Base-by-base conservation (phyloP, 1,140 invertebrate genomes). In the Cotesia glomerata region DNA sequence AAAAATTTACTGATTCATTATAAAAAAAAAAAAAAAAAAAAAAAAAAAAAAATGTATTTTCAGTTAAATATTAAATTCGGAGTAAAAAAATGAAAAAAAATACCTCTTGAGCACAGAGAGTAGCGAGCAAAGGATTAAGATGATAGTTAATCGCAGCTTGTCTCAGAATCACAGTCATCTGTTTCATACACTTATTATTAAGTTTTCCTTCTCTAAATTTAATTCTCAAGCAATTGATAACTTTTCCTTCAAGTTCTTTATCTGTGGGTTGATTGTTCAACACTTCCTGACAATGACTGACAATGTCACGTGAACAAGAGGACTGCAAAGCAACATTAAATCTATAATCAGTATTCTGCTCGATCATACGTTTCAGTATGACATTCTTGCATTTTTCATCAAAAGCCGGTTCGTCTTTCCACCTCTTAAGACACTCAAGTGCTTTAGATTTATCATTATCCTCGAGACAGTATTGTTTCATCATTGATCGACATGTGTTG, bases 321-420 rank as follows among this genome's bases (percentile, higher is more conserved):
- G 91, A 91, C 82, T 95, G 93, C 35, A 99, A 88, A 5, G 91
- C 89, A 13, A 95, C 94, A 88, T 99, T 98, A 61, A 99, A 92
- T 76, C 97, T 90, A 79, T 95, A 95, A 87, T 99, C 97, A 58
- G 92, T 90, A 83, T 95, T 96, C 87, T 97, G 95, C 84, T 97
- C 95, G 69, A 96, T 93, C 91, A 98, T 94, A 81, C 98, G 89
- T 83, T 93, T 93, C 7, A 95, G 88, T 3, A 99, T 93, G 11
- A 98, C 90, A 64, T 91, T 87, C 79, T 94, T 92, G 84, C 98
- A 99, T 66, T 92, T 92, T 67, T 92, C 90, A 82, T 97, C 94
- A 87, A 97, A 98, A 26, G 89, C 90, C 16, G 89, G 85, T 76
- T 96, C 91, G 81, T 97, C 92, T 82, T 94, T 95, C 77, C 95